Percentiles rank a stretch among this genome's conserved stretches.
Evolutionary conservation across 64 coral and sea anemone genomes (phyloP).

Genomic region (Porites australiensis): DNA sequence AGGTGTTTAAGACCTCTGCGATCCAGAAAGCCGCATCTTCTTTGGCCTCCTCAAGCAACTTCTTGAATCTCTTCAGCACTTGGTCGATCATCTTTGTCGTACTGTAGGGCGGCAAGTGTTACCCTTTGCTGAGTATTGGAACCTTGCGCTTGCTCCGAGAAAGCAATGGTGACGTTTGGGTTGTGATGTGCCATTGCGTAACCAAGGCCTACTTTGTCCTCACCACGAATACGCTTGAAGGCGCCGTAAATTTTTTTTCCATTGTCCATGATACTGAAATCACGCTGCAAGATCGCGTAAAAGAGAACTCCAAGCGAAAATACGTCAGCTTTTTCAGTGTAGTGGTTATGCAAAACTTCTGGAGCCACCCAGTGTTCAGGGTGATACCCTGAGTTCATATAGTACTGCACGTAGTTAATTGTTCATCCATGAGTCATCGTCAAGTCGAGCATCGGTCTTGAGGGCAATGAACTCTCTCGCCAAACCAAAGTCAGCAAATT

Average conservation of each 20-base stretch:
- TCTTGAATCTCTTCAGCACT: background rate
- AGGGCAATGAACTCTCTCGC: conserved; percentile 47
- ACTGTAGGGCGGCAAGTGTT: conserved; percentile 36
- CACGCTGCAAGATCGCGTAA: conserved; percentile 43
- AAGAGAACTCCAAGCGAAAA: conserved; percentile 57
- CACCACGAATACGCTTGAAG: background rate
- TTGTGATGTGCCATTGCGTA: conserved; percentile 34
- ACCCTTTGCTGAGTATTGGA: conserved; percentile 40
- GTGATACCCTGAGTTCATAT: conserved; percentile 47
- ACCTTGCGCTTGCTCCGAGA: conserved; percentile 32
- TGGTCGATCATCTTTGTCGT: background rate
- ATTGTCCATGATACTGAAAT: background rate
- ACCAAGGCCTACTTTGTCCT: conserved; percentile 59
- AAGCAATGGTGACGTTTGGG: background rate
- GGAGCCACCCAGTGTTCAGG: conserved; percentile 59
- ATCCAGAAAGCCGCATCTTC: conserved; percentile 6
- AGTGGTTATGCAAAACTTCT: conserved; percentile 42
- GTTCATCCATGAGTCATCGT: background rate
- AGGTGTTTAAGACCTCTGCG: background rate
- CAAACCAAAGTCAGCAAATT: conserved; percentile 69
- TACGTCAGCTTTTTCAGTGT: conserved; percentile 70
- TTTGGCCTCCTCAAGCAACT: background rate
- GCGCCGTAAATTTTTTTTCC: conserved; percentile 67
- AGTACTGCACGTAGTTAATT: conserved; percentile 15
- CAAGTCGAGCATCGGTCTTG: background rate